Evolutionary conservation across 2,797 vertebrate genomes (phyloP).

Genomic region (Pitangus sulphuratus): DNA sequence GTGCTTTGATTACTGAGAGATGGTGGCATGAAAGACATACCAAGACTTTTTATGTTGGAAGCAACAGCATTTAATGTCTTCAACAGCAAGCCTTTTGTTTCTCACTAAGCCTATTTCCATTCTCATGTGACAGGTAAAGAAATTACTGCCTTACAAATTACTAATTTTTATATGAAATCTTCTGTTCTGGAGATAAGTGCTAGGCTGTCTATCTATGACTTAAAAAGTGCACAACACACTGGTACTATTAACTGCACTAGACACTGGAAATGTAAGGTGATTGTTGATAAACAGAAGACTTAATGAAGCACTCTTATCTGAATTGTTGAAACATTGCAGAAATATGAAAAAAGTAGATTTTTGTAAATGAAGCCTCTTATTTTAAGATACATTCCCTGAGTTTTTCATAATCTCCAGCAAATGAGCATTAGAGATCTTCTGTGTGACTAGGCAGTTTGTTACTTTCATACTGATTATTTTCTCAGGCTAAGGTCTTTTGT

Average conservation of each 20-base stretch:
- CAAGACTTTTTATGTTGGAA: not conserved
- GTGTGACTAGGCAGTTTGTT: not conserved
- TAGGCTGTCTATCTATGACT: not conserved
- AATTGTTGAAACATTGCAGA: not conserved
- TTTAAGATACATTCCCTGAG: not conserved
- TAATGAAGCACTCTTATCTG: not conserved
- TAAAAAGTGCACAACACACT: not conserved
- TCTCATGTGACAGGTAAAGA: conserved; percentile 15
- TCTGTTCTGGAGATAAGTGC: not conserved
- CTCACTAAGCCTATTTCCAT: not conserved
- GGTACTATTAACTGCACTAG: not conserved
- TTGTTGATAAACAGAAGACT: not conserved
- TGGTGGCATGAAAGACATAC: conserved; percentile 4
- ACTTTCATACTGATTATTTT: not conserved
- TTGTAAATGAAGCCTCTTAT: not conserved
- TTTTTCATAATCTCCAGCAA: not conserved
- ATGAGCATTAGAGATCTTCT: not conserved
- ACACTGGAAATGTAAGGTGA: not conserved
- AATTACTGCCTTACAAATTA: not conserved
- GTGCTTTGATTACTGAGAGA: not conserved
- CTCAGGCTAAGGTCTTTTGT: not conserved
- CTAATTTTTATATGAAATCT: conserved; percentile 15
- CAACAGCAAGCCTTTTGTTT: conserved; percentile 24
- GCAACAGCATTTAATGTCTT: not conserved
- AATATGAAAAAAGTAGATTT: not conserved